Percentiles rank a stretch among this genome's conserved stretches.
These are phyloP conservation scores for Andrena fulva DNA, from an alignment of 2,888 invertebrate species.

Conservation along the genomic window DNA sequence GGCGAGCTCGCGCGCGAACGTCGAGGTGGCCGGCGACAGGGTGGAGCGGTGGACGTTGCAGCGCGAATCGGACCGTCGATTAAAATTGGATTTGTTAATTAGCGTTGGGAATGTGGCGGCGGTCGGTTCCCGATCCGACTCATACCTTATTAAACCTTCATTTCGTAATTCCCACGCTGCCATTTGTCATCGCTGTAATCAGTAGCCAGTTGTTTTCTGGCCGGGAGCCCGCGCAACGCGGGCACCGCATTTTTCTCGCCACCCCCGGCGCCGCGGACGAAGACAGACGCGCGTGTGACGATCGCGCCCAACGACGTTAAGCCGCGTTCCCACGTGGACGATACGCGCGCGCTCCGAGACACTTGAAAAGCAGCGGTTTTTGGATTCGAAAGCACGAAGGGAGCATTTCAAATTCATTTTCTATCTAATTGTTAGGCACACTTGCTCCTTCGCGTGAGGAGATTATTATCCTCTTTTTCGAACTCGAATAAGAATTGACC, in stretches of 20 bases:
- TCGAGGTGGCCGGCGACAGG: conserved; percentile 15
- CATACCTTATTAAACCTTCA: conserved; percentile 81
- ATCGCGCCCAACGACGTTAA: background rate
- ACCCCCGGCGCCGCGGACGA: background rate
- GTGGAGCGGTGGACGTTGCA: conserved; percentile 34
- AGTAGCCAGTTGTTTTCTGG: conserved; percentile 59
- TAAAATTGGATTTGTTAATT: conserved; percentile 83
- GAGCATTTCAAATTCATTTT: too few relatives aligned
- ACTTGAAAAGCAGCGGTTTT: too few relatives aligned
- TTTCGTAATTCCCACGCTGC: conserved; percentile 77
- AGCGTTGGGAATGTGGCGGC: conserved; percentile 71
- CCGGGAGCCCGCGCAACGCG: conserved; percentile 16
- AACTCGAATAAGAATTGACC: background rate
- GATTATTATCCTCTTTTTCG: background rate
- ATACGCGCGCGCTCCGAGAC: background rate
- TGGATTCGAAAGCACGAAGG: too few relatives aligned
- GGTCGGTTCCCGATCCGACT: conserved; percentile 63
- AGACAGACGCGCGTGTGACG: background rate
- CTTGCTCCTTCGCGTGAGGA: background rate
- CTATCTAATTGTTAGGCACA: too few relatives aligned
- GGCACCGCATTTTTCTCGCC: conserved; percentile 15
- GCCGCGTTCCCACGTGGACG: background rate
- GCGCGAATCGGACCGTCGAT: conserved; percentile 77
- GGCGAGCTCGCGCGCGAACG: conserved; percentile 68
- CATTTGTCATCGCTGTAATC: conserved; percentile 74